These are phyloP conservation scores for Arothron firmamentum DNA, from an alignment of 2,113 vertebrate genomes.

Conservation along the genomic window DNA sequence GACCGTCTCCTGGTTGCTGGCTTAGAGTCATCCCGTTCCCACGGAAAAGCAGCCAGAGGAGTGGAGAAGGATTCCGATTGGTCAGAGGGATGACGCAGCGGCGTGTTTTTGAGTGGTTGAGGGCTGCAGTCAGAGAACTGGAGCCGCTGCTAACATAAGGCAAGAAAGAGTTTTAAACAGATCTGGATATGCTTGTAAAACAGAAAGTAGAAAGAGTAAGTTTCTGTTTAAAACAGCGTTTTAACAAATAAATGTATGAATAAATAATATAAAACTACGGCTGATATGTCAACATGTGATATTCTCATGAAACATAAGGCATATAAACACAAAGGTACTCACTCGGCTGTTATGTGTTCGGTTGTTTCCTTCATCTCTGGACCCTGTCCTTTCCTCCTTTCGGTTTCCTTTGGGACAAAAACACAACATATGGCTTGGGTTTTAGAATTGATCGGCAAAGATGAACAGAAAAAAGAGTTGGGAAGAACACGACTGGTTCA, in stretches of 20 bases:
- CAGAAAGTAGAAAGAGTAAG: no score
- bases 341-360: conserved; percentile 53
- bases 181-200: not conserved
- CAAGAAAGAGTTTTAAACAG: not conserved
- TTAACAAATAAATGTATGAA: no score
- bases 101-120: conserved; percentile 58
- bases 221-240: no score
- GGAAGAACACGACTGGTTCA: conserved; percentile 16
- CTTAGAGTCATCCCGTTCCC: conserved; percentile 70
- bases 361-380: conserved; percentile 53
- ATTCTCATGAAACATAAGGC: not conserved
- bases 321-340: conserved; percentile 42
- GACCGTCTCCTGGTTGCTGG: conserved; percentile 47
- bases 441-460: conserved; percentile 2
- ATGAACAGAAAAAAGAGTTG: conserved; percentile 16
- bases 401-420: conserved; percentile 58
- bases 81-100: conserved; percentile 37
- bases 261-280: not conserved
- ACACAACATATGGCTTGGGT: conserved; percentile 42
- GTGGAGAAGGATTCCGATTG: conserved; percentile 61
- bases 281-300: not conserved
- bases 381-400: conserved; percentile 49
- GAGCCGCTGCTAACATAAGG: conserved; percentile 56
- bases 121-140: conserved; percentile 64
- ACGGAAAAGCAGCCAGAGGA: conserved; percentile 72